These are phyloP conservation scores for Pontoporia blainvillei DNA, from an alignment of 2,113 vertebrate species.

Conservation along the genomic window DNA sequence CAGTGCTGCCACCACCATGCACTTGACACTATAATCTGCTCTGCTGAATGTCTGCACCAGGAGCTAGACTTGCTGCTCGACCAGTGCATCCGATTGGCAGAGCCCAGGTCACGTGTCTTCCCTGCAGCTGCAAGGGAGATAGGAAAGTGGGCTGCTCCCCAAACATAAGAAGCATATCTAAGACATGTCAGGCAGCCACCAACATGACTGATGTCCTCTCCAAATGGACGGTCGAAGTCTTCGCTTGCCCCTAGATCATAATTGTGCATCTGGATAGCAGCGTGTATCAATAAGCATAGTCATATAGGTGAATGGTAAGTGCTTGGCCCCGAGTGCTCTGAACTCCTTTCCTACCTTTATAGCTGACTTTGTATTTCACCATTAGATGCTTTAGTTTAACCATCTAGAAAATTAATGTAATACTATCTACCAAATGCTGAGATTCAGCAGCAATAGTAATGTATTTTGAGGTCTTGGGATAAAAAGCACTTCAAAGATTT, in stretches of 20 bases:
- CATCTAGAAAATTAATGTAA: conserved; percentile 57
- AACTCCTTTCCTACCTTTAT: background rate
- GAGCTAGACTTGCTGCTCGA: background rate
- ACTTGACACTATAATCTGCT: background rate
- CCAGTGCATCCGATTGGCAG: background rate
- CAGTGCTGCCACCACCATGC: background rate
- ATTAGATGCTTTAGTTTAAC: conserved; percentile 18
- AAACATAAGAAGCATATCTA: background rate
- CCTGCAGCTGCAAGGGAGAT: background rate
- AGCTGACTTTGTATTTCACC: conserved; percentile 28
- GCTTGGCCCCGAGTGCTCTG: background rate
- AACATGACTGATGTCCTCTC: background rate
- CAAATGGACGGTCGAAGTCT: background rate
- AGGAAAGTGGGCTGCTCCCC: background rate
- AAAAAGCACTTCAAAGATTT: conserved; percentile 44
- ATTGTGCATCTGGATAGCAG: background rate
- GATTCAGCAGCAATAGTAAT: conserved; percentile 55
- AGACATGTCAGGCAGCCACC: background rate
- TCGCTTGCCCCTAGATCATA: background rate
- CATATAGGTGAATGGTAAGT: background rate
- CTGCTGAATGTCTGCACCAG: background rate
- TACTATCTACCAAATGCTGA: conserved; percentile 35
- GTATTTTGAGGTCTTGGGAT: conserved; percentile 43
- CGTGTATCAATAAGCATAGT: background rate
- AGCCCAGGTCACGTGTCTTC: background rate